Evolutionary conservation across 2,797 vertebrate species (phyloP).

Genomic region (Argya squamiceps): DNA sequence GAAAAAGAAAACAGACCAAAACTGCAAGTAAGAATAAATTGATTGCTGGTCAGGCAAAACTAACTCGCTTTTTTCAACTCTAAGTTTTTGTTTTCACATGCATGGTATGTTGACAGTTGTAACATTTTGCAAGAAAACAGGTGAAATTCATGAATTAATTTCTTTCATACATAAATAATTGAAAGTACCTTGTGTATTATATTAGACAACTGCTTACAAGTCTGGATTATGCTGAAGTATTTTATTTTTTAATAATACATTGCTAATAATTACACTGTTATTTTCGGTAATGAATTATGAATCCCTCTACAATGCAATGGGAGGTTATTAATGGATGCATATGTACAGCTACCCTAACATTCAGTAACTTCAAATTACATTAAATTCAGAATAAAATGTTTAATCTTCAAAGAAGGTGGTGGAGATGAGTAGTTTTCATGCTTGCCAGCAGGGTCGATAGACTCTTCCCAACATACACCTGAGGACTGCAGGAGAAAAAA

Average conservation of each 20-base stretch:
- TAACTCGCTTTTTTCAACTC: slow-evolving; percentile 89
- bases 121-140: neutral
- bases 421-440: slow-evolving; percentile 62
- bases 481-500: slow-evolving; percentile 78
- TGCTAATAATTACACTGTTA: slow-evolving; percentile 20
- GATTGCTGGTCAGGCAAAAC: slow-evolving; percentile 88
- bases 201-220: slow-evolving; percentile 43
- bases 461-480: slow-evolving; percentile 96
- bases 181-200: neutral
- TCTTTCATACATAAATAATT: neutral
- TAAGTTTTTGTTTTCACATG: slow-evolving; percentile 65
- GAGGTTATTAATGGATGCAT: neutral
- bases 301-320: neutral
- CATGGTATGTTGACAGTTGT: neutral
- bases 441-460: slow-evolving; percentile 92
- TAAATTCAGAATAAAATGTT: slow-evolving; percentile 7
- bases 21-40: slow-evolving; percentile 78
- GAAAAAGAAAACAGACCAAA: slow-evolving; percentile 73
- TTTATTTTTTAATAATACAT: slow-evolving; percentile 69
- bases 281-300: neutral
- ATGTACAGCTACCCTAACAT: neutral
- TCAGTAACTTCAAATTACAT: slow-evolving; percentile 14
- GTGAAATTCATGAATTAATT: neutral
- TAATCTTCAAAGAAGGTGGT: slow-evolving; percentile 21
- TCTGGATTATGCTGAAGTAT: slow-evolving; percentile 60